Evolutionary conservation across 2,888 invertebrate species (phyloP).

Genomic region (Rhorus exstirpatorius): DNA sequence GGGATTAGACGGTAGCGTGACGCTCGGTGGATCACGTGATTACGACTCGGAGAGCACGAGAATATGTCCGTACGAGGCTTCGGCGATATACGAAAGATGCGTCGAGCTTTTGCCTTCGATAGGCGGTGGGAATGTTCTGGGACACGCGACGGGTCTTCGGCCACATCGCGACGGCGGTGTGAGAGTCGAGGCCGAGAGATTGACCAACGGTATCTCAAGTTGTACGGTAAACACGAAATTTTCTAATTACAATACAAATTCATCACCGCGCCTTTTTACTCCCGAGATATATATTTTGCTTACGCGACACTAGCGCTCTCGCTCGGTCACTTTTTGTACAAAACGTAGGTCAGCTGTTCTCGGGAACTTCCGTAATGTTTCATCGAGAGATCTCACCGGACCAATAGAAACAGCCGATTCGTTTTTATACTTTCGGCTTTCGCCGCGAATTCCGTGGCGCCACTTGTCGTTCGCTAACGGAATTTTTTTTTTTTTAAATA

Average conservation of each 20-base stretch:
- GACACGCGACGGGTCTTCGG: conserved; percentile 89
- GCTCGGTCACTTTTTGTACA: no score
- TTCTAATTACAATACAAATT: not conserved
- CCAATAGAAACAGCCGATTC: no score
- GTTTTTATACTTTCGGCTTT: no score
- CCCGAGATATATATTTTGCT: not conserved
- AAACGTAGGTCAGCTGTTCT: no score
- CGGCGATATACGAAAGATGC: conserved; percentile 93
- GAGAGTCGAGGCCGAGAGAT: conserved; percentile 90
- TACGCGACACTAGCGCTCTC: no score
- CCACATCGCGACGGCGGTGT: conserved; percentile 92
- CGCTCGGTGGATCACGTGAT: conserved; percentile 95
- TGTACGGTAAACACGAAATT: conserved; percentile 74
- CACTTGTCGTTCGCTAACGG: no score
- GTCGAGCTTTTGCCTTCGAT: conserved; percentile 91
- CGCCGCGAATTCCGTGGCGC: no score
- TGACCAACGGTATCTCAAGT: conserved; percentile 72
- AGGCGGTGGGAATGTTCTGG: conserved; percentile 82
- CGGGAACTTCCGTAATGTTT: no score
- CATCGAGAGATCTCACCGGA: no score
- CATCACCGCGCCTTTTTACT: no score
- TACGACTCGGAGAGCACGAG: conserved; percentile 91
- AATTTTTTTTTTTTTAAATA: no score
- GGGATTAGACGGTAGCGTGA: conserved; percentile 90
- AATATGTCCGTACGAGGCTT: conserved; percentile 91